phyloP scores from a whole-genome alignment of 2,797 vertebrate species.

The Harpagifer antarcticus region DNA sequence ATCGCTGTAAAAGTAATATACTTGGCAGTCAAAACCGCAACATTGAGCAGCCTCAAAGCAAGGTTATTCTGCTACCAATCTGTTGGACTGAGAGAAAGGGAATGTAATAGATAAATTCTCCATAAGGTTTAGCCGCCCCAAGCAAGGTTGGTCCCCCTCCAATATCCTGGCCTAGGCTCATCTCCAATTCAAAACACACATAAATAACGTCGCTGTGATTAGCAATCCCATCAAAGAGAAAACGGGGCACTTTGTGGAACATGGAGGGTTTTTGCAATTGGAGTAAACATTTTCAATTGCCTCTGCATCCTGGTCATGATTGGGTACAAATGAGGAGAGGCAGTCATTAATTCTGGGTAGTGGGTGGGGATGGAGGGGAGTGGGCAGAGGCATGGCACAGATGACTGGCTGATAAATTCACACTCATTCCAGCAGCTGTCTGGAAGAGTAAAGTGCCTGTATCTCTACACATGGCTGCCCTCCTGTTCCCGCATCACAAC shows the following conservation, averaged over 20 bases:
- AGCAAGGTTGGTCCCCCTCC: conserved; percentile 80
- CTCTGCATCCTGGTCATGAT: conserved; percentile 84
- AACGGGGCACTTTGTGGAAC: conserved; percentile 84
- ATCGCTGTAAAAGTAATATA: conserved; percentile 71
- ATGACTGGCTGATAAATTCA: conserved; percentile 85
- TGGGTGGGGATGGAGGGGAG: conserved; percentile 68
- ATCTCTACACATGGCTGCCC: conserved; percentile 83
- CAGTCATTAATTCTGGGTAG: conserved; percentile 85
- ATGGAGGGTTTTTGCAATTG: conserved; percentile 81
- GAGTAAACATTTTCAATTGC: conserved; percentile 86
- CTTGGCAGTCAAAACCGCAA: conserved; percentile 78
- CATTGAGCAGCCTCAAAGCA: conserved; percentile 76
- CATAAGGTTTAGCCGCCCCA: conserved; percentile 81
- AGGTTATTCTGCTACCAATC: conserved; percentile 79
- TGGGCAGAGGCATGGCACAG: conserved; percentile 78
- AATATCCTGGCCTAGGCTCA: conserved; percentile 78
- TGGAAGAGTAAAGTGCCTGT: conserved; percentile 82
- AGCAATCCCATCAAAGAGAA: conserved; percentile 85
- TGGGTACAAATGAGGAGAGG: conserved; percentile 85
- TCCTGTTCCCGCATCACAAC: conserved; percentile 81
- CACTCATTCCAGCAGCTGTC: conserved; percentile 85
- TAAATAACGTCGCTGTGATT: conserved; percentile 85
- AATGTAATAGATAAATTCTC: conserved; percentile 78
- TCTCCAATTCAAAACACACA: conserved; percentile 85
- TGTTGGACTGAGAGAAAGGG: conserved; percentile 78